Evolutionary conservation across 2,888 invertebrate genomes (phyloP).

Genomic region (Clitarchus hookeri): DNA sequence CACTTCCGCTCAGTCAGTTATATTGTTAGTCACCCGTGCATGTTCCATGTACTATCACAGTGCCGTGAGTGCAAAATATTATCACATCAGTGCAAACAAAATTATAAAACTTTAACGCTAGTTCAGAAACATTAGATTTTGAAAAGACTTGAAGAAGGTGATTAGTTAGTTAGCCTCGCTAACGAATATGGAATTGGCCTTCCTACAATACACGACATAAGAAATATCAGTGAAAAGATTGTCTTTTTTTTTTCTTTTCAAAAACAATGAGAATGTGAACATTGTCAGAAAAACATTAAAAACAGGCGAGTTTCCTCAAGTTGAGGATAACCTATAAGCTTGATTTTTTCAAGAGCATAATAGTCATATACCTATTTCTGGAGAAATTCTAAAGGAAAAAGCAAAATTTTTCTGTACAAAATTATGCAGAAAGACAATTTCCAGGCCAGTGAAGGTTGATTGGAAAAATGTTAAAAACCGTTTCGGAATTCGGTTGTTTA

Average conservation of each 20-base stretch:
- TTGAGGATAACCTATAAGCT: conserved; percentile 12
- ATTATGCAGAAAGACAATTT: not conserved
- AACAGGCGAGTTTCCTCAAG: not conserved
- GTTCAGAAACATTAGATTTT: not conserved
- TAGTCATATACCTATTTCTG: not conserved
- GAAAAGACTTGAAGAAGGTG: conserved; percentile 15
- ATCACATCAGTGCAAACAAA: not conserved
- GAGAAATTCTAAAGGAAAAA: conserved; percentile 24
- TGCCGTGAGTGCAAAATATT: not conserved
- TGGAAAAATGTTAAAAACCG: not conserved
- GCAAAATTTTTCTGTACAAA: not conserved
- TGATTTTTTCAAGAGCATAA: not conserved
- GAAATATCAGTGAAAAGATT: not conserved
- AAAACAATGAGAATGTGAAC: conserved; percentile 22
- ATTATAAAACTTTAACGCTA: not conserved
- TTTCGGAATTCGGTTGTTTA: not conserved
- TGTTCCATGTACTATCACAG: not conserved
- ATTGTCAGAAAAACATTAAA: conserved; percentile 4
- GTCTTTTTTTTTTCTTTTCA: not conserved
- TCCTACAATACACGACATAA: conserved; percentile 18
- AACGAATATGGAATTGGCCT: conserved; percentile 2
- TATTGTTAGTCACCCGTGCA: not conserved
- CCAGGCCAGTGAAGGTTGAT: not conserved
- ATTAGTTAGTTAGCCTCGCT: not conserved
- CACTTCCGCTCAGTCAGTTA: conserved; percentile 14